phyloP scores from a whole-genome alignment of 2,113 vertebrate species.

The Otocyon megalotis region DNA sequence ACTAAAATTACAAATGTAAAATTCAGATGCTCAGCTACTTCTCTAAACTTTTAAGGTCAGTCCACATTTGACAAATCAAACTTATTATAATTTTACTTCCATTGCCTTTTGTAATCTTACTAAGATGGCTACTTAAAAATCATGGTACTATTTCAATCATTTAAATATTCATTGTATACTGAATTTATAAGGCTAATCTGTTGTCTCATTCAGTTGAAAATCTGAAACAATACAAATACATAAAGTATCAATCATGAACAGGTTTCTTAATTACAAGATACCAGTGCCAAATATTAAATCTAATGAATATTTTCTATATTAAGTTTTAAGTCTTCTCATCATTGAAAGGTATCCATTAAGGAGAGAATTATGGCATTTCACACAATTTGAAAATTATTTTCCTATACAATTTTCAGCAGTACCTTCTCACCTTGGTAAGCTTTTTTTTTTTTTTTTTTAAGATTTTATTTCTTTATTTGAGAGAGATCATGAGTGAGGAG shows the following conservation, averaged over 20 bases:
- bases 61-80: background rate
- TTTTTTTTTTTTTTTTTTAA: background rate
- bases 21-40: background rate
- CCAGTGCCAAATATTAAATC: background rate
- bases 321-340: background rate
- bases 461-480: background rate
- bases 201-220: background rate
- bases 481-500: background rate
- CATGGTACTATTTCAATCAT: background rate
- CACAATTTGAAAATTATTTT: background rate
- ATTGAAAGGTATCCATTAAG: background rate
- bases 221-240: background rate
- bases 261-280: background rate
- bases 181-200: background rate
- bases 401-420: background rate
- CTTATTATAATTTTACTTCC: background rate
- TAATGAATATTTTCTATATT: background rate
- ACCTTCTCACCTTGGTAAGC: background rate
- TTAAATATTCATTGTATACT: background rate
- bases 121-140: background rate
- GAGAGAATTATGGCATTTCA: background rate
- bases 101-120: background rate
- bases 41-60: background rate
- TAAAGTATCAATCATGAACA: background rate
- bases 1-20: background rate